phyloP scores from a whole-genome alignment of 1,140 invertebrate genomes.

The Orius insidiosus region DNA sequence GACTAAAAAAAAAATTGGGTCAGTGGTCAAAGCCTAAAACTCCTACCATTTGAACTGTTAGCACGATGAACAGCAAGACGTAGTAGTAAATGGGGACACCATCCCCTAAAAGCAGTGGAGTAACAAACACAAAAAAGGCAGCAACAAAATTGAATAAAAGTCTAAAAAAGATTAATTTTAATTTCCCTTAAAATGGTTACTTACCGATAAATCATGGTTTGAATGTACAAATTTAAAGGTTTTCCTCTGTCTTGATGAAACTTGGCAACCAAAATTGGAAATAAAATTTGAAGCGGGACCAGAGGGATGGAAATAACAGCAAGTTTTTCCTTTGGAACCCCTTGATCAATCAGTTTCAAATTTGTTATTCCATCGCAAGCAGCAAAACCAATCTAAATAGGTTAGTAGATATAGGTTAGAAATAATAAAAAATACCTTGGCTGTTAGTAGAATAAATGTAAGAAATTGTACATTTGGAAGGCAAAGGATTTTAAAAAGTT shows the following conservation, averaged over 20 bases:
- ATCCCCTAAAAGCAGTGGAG: conserved; percentile 48
- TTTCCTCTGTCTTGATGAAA: conserved; percentile 54
- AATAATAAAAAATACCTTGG: conserved; percentile 46
- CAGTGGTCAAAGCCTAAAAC: too few relatives aligned
- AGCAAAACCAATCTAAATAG: conserved; percentile 71
- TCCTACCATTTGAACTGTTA: conserved; percentile 78
- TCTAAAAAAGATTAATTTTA: conserved; percentile 27
- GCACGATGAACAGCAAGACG: conserved; percentile 53
- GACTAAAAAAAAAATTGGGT: too few relatives aligned
- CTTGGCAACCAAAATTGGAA: conserved; percentile 75
- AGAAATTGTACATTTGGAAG: conserved; percentile 63
- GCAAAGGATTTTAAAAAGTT: conserved; percentile 67
- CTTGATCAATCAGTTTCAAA: conserved; percentile 86
- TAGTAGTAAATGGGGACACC: conserved; percentile 67
- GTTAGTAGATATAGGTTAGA: too few relatives aligned
- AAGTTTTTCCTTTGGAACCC: conserved; percentile 87
- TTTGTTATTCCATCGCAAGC: conserved; percentile 86
- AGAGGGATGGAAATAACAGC: conserved; percentile 81
- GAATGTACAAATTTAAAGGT: conserved; percentile 77
- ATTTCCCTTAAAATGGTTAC: neutral
- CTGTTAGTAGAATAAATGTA: conserved; percentile 68
- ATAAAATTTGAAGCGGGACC: conserved; percentile 83
- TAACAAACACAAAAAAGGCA: conserved; percentile 66
- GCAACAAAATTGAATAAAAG: conserved; percentile 60
- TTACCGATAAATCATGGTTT: conserved; percentile 71